A percentile compares a stretch with the other conserved stretches of the same genome.
Evolutionary conservation across 2,113 vertebrate species (phyloP).

Genomic region (Motacilla alba): DNA sequence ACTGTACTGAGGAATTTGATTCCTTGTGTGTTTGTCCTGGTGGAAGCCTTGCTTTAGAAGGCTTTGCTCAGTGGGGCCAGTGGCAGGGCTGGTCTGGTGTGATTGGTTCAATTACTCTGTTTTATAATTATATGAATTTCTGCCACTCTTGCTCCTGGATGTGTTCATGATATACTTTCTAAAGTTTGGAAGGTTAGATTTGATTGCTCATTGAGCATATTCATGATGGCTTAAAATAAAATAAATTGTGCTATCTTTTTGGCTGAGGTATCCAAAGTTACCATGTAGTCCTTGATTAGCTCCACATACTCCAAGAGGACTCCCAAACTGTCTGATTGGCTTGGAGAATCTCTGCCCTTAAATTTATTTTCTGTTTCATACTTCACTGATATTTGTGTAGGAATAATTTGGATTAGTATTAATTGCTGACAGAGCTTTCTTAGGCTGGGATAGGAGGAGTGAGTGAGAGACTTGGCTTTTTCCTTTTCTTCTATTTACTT

Average conservation of each 20-base stretch:
- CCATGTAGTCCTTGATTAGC: not conserved
- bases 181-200: not conserved
- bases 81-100: not conserved
- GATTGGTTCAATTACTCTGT: not conserved
- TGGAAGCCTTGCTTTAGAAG: not conserved
- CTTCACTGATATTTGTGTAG: not conserved
- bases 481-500: not conserved
- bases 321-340: not conserved
- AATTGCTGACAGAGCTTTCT: not conserved
- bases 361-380: not conserved
- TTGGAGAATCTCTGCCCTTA: not conserved
- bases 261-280: not conserved
- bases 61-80: rapidly evolving
- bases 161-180: not conserved
- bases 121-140: not conserved
- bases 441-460: not conserved
- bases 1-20: not conserved
- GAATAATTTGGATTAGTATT: not conserved
- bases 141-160: not conserved
- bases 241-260: not conserved
- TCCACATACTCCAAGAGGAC: not conserved
- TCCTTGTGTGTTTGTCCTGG: not conserved
- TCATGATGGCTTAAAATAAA: not conserved
- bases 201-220: not conserved
- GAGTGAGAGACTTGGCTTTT: not conserved